Conservation (phyloP, 1,140 invertebrate species). For the Marisa cornuarietis region DNA sequence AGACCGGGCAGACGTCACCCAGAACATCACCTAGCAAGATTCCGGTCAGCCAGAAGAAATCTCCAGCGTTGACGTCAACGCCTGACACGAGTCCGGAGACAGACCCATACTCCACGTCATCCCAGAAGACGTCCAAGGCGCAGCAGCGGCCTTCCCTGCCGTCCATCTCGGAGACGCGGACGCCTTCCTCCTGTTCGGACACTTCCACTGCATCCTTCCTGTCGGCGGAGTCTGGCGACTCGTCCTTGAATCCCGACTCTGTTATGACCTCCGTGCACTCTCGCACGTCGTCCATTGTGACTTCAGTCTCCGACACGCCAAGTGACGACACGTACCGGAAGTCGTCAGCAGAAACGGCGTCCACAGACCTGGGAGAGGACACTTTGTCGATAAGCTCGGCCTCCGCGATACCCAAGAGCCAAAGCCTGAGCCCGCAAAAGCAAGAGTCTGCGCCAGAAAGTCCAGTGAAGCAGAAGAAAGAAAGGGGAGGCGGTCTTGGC, state of each 20-base stretch:
- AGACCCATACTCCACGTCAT: conserved; percentile 1
- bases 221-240: conserved; percentile 30
- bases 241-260: not conserved
- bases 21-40: conserved; percentile 39
- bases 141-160: conserved; percentile 44
- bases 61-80: not conserved
- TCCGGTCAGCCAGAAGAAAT: conserved; percentile 25
- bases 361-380: not conserved
- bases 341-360: conserved; percentile 10
- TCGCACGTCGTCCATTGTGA: conserved; percentile 20
- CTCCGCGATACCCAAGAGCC: not conserved
- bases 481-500: conserved; percentile 41
- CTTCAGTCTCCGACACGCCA: conserved; percentile 15
- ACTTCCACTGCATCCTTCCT: conserved; percentile 36
- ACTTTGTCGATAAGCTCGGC: conserved; percentile 1
- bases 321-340: not conserved
- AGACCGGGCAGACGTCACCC: conserved; percentile 19
- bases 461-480: conserved; percentile 10
- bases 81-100: not conserved
- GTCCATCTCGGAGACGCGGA: conserved; percentile 48
- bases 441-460: not conserved
- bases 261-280: conserved; percentile 9
- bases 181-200: conserved; percentile 49
- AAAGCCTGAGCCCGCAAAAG: not conserved
- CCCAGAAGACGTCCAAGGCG: conserved; percentile 25